Percentiles rank a stretch among this genome's conserved stretches.
Evolutionary conservation across 2,113 vertebrate species (phyloP).

Genomic region (Sitta europaea): DNA sequence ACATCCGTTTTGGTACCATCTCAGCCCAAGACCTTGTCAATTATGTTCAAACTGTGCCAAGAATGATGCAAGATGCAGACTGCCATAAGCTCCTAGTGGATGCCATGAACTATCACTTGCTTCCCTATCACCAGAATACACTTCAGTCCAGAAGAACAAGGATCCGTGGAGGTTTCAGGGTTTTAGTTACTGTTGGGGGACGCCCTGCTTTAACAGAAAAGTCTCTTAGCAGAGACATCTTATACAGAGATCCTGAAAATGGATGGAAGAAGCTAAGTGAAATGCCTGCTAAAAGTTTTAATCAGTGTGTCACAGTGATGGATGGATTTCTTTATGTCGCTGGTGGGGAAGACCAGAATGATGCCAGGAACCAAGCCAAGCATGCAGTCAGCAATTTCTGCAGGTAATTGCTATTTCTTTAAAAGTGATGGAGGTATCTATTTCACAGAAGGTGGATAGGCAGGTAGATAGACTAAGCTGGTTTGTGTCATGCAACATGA

Average conservation of each 20-base stretch:
- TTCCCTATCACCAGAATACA: slow-evolving; percentile 96
- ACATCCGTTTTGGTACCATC: slow-evolving; percentile 96
- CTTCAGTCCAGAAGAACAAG: slow-evolving; percentile 96
- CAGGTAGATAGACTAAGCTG: background rate
- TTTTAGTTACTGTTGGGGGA: slow-evolving; percentile 92
- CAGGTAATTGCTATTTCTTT: slow-evolving; percentile 81
- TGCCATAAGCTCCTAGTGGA: slow-evolving; percentile 97
- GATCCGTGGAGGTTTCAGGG: slow-evolving; percentile 90
- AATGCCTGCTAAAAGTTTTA: slow-evolving; percentile 98
- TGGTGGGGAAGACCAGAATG: slow-evolving; percentile 98
- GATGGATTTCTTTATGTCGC: slow-evolving; percentile 97
- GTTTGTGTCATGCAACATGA: background rate
- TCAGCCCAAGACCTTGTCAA: slow-evolving; percentile 94
- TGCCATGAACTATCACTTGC: slow-evolving; percentile 98
- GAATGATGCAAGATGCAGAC: slow-evolving; percentile 97
- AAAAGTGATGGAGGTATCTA: background rate
- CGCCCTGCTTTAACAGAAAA: slow-evolving; percentile 95
- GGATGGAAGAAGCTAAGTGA: slow-evolving; percentile 96
- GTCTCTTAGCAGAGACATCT: slow-evolving; percentile 95
- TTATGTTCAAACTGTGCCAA: slow-evolving; percentile 91
- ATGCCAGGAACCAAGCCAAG: slow-evolving; percentile 98
- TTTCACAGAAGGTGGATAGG: background rate
- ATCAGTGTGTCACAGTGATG: slow-evolving; percentile 94
- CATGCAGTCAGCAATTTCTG: slow-evolving; percentile 98
- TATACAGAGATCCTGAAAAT: slow-evolving; percentile 91